A percentile compares a stretch with the other conserved stretches of the same genome.
Conservation (phyloP, 2,888 invertebrate species). For the Callimorpha dominula region DNA sequence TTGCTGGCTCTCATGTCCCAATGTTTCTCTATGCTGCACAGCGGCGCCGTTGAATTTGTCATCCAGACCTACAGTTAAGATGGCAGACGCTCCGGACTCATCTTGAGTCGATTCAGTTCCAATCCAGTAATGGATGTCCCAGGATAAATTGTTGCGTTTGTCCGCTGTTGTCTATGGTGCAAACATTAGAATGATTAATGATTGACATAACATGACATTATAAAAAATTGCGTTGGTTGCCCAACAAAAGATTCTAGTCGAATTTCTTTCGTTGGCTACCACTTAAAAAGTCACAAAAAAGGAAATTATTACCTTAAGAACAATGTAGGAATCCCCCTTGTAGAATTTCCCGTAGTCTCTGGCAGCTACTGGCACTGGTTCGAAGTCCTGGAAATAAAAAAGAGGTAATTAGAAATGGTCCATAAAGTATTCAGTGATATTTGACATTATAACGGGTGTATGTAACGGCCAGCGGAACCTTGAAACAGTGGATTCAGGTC, state of each 20-base stretch:
- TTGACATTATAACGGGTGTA: no score
- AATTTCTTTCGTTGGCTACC: no score
- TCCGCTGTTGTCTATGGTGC: slow-evolving; percentile 88
- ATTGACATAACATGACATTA: no score
- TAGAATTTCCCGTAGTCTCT: slow-evolving; percentile 94
- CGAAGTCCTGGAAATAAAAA: slow-evolving; percentile 89
- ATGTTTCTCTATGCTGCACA: slow-evolving; percentile 94
- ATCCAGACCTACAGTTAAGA: slow-evolving; percentile 93
- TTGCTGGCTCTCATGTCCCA: slow-evolving; percentile 93
- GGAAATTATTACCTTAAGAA: slow-evolving; percentile 89
- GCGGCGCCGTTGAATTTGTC: slow-evolving; percentile 94
- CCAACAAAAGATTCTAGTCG: no score
- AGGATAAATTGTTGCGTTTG: slow-evolving; percentile 88
- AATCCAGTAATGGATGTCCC: slow-evolving; percentile 96
- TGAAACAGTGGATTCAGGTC: no score
- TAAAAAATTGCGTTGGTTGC: no score
- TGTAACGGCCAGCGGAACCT: no score
- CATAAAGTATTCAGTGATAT: no score
- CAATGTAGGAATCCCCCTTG: slow-evolving; percentile 94
- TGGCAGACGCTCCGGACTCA: slow-evolving; percentile 92
- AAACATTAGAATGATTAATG: neutral
- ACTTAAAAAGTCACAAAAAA: no score
- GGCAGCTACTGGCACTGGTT: slow-evolving; percentile 90
- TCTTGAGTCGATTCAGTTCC: slow-evolving; percentile 93
- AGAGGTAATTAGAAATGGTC: slow-evolving; percentile 4